Base-by-base conservation (phyloP, 2,797 vertebrate species). In the Diglossa cyanea region DNA sequence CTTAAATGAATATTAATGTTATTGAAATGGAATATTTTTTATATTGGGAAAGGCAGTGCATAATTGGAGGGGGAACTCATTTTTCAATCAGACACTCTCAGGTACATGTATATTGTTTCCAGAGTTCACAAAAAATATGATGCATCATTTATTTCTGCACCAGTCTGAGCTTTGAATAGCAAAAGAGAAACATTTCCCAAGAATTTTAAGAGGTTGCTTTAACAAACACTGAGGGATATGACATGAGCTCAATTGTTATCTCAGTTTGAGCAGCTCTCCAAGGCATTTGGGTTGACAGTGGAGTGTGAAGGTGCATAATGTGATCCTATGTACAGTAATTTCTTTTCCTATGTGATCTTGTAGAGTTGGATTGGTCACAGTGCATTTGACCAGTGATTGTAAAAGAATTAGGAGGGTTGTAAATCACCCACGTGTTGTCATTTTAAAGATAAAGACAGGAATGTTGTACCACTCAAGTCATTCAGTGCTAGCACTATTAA, bases 371-470 rank as follows among this genome's bases (percentile, higher is more conserved):
- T 88, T 94, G 50, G 91, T 92, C 97, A 86, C 93, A 86, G 86
- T 96, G 62, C 86, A 61, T 90, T 96, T 92, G 37, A 96, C 73
- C 78, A 83, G 90, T 67, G 90, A 93, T 95, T 90, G 94, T 96
- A 93, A 96, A 96, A 93, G 97, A 96, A 96, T 95, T 93, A 86
- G 45, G 11, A 71, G 77, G 90, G 73, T 16, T 95, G 70, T 97
- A 97, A 98, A 97, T 97, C 71, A 95, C 94, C 86, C 50, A 70
- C 18, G 55, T 88, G 60, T 95, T 96, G 96, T 90, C 94, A 94
- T 96, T 94, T 95, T 85, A 93, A 97, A 97, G 97, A 95, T 87
- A 95, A 97, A 96, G 96, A 94, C 87, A 65, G 72, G 92, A 93
- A 91, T 96, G 88, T 96, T 93, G 93, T 94, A 95, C 87, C 89